Conservation (phyloP, 2,113 vertebrate species). For the Chiloscyllium plagiosum region DNA sequence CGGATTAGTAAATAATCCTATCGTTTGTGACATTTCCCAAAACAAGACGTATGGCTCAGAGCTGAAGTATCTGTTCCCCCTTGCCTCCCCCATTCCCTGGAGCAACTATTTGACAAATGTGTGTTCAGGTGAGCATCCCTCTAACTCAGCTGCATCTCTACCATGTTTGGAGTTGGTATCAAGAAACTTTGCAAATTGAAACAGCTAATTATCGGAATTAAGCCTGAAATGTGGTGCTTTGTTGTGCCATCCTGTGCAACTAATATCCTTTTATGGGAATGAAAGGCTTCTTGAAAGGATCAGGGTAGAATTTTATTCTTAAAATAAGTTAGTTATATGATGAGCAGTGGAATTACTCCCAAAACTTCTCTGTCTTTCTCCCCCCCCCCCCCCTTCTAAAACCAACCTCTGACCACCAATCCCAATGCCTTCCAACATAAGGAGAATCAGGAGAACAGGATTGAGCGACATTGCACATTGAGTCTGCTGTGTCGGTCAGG, state of each 20-base stretch:
- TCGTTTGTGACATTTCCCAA: conserved; percentile 55
- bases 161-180: neutral
- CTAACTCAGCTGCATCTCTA: neutral
- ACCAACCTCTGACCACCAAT: neutral
- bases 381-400: neutral
- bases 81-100: neutral
- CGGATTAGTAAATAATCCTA: conserved; percentile 77
- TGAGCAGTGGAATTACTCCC: neutral
- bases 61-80: neutral
- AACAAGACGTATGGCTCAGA: neutral
- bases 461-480: neutral
- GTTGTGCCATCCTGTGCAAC: neutral
- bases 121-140: neutral
- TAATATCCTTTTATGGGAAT: neutral
- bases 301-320: no score
- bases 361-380: no score
- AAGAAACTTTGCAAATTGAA: neutral
- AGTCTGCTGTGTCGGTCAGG: neutral
- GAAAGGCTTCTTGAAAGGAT: neutral
- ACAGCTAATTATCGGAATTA: neutral
- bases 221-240: neutral
- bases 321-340: no score
- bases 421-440: neutral
- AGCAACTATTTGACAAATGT: neutral
- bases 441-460: neutral